Conservation (phyloP, 2,113 vertebrate species). For the Microcebus lehilahytsara region DNA sequence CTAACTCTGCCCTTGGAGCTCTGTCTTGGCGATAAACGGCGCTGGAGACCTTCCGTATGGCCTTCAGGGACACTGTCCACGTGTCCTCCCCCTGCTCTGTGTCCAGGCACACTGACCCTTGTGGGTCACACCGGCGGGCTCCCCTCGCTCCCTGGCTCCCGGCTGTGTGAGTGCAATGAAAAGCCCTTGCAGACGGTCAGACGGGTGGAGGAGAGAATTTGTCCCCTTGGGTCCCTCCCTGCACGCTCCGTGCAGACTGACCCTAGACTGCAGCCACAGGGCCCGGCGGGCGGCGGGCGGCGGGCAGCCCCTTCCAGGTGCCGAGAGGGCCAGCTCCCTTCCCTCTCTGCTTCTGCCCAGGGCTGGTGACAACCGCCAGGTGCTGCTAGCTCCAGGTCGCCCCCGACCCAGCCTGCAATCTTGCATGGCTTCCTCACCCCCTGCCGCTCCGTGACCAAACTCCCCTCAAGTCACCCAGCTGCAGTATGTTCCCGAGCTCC, state of each 20-base stretch:
- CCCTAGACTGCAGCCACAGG: background rate
- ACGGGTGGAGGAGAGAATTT: background rate
- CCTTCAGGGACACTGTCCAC: background rate
- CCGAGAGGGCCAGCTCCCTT: background rate
- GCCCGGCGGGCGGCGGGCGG: background rate
- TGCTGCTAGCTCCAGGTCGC: background rate
- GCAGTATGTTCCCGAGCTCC: background rate
- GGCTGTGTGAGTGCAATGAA: background rate
- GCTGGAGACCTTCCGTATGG: background rate
- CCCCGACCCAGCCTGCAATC: no score
- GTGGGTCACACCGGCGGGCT: background rate
- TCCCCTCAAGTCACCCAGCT: background rate
- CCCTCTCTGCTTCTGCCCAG: background rate
- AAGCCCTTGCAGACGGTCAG: background rate
- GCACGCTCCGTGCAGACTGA: background rate
- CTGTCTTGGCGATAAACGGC: background rate
- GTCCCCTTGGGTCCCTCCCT: background rate
- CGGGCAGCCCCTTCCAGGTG: background rate
- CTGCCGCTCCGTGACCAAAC: background rate
- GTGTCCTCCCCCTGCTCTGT: background rate
- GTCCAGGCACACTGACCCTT: background rate
- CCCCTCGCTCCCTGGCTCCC: background rate
- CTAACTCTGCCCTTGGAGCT: background rate
- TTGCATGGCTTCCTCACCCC: background rate
- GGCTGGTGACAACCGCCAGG: background rate